Conservation (phyloP, 1,140 invertebrate species). For the Eupristina koningsbergeri region DNA sequence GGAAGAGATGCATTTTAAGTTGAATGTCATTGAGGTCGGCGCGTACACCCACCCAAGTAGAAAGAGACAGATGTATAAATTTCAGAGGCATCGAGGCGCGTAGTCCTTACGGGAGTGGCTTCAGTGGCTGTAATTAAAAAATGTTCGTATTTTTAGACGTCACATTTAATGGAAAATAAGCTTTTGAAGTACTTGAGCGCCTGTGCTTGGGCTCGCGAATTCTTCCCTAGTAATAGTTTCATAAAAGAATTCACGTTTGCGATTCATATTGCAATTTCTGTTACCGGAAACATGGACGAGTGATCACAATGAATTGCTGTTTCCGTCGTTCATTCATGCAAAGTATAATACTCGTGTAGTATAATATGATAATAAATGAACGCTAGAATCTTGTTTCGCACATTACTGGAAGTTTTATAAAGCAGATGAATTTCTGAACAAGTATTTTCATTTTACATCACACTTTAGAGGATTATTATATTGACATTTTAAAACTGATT, state of each 20-base stretch:
- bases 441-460: not conserved
- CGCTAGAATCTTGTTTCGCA: not conserved
- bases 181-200: conserved; percentile 25
- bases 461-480: too few species aligned
- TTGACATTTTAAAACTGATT: too few species aligned
- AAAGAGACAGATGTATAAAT: too few species aligned
- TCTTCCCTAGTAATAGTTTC: conserved; percentile 5
- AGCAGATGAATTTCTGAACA: not conserved
- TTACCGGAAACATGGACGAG: conserved; percentile 56
- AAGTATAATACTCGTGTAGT: too few species aligned
- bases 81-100: not conserved
- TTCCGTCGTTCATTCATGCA: conserved; percentile 55
- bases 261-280: conserved; percentile 23
- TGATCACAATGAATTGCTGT: conserved; percentile 53
- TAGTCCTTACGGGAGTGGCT: not conserved
- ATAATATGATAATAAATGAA: not conserved
- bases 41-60: too few species aligned
- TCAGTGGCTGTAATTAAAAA: not conserved
- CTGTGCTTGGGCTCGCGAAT: not conserved
- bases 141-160: conserved; percentile 33
- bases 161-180: conserved; percentile 21
- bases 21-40: not conserved
- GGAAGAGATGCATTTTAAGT: not conserved
- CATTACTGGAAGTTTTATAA: not conserved
- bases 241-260: conserved; percentile 47